Conservation (phyloP, 2,797 vertebrate genomes). For the Oryzias sinensis region DNA sequence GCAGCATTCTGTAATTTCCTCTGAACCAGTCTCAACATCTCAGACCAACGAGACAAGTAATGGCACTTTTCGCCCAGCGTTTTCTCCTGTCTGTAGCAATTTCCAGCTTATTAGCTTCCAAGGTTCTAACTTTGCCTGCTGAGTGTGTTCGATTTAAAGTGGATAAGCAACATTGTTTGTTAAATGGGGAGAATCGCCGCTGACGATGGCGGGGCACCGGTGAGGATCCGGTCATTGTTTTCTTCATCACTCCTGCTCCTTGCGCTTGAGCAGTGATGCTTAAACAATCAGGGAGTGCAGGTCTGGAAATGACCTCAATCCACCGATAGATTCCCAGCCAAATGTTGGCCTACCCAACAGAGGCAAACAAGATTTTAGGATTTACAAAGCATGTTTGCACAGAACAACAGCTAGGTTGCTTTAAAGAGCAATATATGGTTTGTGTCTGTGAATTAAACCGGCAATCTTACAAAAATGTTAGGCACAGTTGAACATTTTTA, state of each 20-base stretch:
- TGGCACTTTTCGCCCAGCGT: constrained; percentile 19
- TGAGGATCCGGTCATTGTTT: constrained; percentile 31
- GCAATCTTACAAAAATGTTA: too few relatives aligned
- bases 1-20: background rate
- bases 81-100: constrained; percentile 39
- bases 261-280: too few relatives aligned
- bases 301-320: too few relatives aligned
- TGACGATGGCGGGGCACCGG: constrained; percentile 19
- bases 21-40: constrained; percentile 37
- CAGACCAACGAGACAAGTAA: constrained; percentile 8
- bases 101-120: constrained; percentile 67
- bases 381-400: too few relatives aligned
- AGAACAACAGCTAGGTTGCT: too few relatives aligned
- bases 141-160: constrained; percentile 27
- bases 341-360: too few relatives aligned
- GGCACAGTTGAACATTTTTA: too few relatives aligned
- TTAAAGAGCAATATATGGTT: too few relatives aligned
- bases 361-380: too few relatives aligned
- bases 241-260: constrained; percentile 2
- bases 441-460: too few relatives aligned
- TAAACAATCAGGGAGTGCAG: too few relatives aligned
- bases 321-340: too few relatives aligned
- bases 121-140: constrained; percentile 14
- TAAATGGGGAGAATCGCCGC: constrained; percentile 35
- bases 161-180: constrained; percentile 30